Evolutionary conservation across 2,113 vertebrate species (phyloP), one percentile per base, ranked within the genome.

Genomic region (Tachuris rubrigastra): DNA sequence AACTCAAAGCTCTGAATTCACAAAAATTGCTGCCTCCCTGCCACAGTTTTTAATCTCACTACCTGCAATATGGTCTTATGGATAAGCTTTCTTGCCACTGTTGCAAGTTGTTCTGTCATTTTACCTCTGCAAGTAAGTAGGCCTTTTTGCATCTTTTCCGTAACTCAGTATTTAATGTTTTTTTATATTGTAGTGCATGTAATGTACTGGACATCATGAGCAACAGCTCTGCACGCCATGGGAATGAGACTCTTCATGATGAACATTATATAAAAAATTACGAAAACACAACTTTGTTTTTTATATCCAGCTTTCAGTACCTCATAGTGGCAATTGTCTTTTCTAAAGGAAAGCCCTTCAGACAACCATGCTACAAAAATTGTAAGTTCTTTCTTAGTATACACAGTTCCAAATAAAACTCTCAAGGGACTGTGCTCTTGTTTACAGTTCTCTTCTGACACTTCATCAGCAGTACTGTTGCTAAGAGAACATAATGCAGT

Each of bases 241-340:
- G 56, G 23, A 99, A 99, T 52, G 62, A 96, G 68, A 98, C 98
- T 8, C 85, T 98, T 65, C 19, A 85, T 2, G 98, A 99, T 73
- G 98, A 98, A 35, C 98, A 98, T 98, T 98, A 99, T 97, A 99
- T 99, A 95, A 94, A 96, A 89, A 99, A 99, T 95, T 99, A 98
- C 19, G 99, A 99, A 98, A 99, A 99, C 97, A 99, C 99, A 87
- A 99, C 99, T 89, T 97, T 99, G 78, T 99, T 99, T 98, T 99
- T 98, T 94, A 97, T 99, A 96, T 99, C 99, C 94, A 98, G 97
- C 94, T 99, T 99, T 97, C 99, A 99, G 98, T 99, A 99, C 98
- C 99, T 99, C 96, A 99, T 99, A 72, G 98, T 99, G 76, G 99
- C 99, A 58, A 93, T 99, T 42, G 98, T 99, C 89, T 99, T 99